Evolutionary conservation across 2,888 invertebrate genomes (phyloP), one percentile per base, ranked within the genome.

Genomic region (Dusona sp.): DNA sequence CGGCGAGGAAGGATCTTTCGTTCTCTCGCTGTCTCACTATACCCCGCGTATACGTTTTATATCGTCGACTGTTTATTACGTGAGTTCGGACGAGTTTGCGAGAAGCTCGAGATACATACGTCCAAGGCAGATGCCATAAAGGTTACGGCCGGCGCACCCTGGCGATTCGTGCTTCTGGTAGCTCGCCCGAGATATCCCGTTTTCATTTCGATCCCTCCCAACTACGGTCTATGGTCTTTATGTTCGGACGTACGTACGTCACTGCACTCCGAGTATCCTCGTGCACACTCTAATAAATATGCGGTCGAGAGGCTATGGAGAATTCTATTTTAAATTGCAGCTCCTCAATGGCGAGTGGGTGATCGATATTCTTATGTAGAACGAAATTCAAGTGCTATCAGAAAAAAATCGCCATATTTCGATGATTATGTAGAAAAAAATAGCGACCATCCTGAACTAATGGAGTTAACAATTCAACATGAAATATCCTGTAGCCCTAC

Each of bases 11-110:
- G 38, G 68, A 25, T 70, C 68, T 80, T 86, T 75, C 61, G 67
- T 61, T 25, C 48, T 29, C 70, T 73, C 73, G 51, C 79, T 79
- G 48, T 68, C 77, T 25, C 36, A 6, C 13, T 16, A 45, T 51
- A 25, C 33, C 13, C 70, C 51, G 42, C 73, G 25, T 19, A 61
- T 65, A 78, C 48, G 83, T 86, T 86, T 86, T 86, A 86, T 88
- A 84, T 83, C 85, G 81, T 85, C 80, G 82, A 73, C 81, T 38
- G 86, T 86, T 87, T 87, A 88, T 88, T 86, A 85, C 87, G 80
- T 84, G 83, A 85, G 79, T 84, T 79, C 70, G 68, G 65, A 48
- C 57, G 70, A 82, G 65, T 22, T 61, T 33, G 74, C 74, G 51
- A 48, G 85, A 79, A 81, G 78, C 78, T 73, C 36, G 51, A 57